Conservation (phyloP, 2,888 invertebrate genomes). For the Scaptodrosophila latifasciaeformis region DNA sequence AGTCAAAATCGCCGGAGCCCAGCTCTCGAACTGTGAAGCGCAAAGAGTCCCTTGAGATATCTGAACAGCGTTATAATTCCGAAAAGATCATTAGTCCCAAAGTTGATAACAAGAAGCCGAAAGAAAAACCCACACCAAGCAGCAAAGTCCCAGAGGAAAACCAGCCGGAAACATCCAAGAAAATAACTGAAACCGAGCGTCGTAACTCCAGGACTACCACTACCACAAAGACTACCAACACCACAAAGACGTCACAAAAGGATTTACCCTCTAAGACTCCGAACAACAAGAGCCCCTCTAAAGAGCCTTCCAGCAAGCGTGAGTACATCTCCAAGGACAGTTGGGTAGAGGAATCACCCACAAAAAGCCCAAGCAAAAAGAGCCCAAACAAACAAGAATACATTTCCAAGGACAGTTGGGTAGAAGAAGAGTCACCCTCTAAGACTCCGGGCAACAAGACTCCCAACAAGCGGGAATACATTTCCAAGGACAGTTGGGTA, state of each 20-base stretch:
- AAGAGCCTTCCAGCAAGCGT: conserved; percentile 56
- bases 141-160: too few species aligned
- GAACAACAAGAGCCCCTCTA: conserved; percentile 33
- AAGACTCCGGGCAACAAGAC: conserved; percentile 24
- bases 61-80: conserved; percentile 41
- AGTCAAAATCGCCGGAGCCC: conserved; percentile 4
- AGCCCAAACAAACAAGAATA: conserved; percentile 49
- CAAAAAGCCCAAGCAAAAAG: conserved; percentile 24
- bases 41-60: conserved; percentile 16
- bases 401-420: conserved; percentile 38
- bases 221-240: too few species aligned
- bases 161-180: conserved; percentile 20
- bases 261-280: conserved; percentile 24
- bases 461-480: conserved; percentile 46
- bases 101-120: too few species aligned
- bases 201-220: too few species aligned
- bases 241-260: too few species aligned
- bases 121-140: too few species aligned
- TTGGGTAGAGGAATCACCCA: conserved; percentile 42
- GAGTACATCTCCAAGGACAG: conserved; percentile 41
- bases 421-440: conserved; percentile 39
- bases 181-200: conserved; percentile 32
- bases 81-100: too few species aligned
- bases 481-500: conserved; percentile 40
- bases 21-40: conserved; percentile 9